A percentile compares a stretch with the other conserved stretches of the same genome.
These are phyloP conservation scores for Pyralis farinalis DNA, from an alignment of 2,888 invertebrate genomes.

Conservation along the genomic window DNA sequence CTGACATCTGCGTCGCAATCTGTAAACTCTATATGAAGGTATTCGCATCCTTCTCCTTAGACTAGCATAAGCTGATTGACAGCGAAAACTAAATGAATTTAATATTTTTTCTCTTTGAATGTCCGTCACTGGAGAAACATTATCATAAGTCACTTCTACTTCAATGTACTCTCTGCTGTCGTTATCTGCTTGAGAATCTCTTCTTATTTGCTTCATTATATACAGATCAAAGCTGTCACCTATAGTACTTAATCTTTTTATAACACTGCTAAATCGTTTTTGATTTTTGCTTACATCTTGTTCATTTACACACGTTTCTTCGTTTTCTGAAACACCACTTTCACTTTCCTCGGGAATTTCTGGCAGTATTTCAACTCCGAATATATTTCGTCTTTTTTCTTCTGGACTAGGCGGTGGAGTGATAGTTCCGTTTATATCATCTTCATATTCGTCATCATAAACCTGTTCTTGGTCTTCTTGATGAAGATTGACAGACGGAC, in stretches of 20 bases:
- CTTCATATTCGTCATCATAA: slow-evolving; percentile 31
- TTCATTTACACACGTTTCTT: slow-evolving; percentile 32
- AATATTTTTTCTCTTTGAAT: slow-evolving; percentile 67
- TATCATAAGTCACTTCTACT: slow-evolving; percentile 65
- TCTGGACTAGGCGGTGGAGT: slow-evolving; percentile 72
- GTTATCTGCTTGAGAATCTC: slow-evolving; percentile 48
- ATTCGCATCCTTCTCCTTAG: slow-evolving; percentile 58
- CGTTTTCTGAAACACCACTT: slow-evolving; percentile 39
- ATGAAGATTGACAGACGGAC: slow-evolving; percentile 67
- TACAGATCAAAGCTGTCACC: slow-evolving; percentile 74
- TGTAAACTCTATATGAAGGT: slow-evolving; percentile 68
- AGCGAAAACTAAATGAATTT: slow-evolving; percentile 66
- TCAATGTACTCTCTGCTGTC: slow-evolving; percentile 55
- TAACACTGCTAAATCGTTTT: slow-evolving; percentile 56
- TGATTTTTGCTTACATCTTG: slow-evolving; percentile 43
- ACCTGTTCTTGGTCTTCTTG: slow-evolving; percentile 36
- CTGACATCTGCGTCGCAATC: slow-evolving; percentile 49
- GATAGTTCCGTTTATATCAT: slow-evolving; percentile 44
- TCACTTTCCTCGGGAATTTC: slow-evolving; percentile 78
- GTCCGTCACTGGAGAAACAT: slow-evolving; percentile 63
- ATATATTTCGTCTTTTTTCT: slow-evolving; percentile 67
- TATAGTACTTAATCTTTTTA: slow-evolving; percentile 75
- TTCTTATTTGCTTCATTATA: slow-evolving; percentile 63
- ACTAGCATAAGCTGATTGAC: slow-evolving; percentile 59
- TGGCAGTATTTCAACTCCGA: slow-evolving; percentile 75